phyloP scores from a whole-genome alignment of 2,113 vertebrate genomes.

The Neodon shergylaensis region DNA sequence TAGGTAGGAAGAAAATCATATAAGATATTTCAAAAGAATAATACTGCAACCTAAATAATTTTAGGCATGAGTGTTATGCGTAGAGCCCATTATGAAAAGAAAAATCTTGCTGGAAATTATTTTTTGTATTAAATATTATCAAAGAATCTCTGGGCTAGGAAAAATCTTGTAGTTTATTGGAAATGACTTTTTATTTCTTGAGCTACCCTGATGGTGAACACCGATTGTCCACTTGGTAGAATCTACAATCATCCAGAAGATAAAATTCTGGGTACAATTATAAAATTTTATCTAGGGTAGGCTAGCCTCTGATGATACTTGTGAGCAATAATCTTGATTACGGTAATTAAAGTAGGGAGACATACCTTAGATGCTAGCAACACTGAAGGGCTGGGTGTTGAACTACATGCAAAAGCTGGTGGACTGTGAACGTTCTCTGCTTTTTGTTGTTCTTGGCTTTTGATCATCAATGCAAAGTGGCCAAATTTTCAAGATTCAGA shows the following conservation, averaged over 20 bases:
- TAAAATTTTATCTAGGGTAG: neutral
- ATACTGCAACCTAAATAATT: neutral
- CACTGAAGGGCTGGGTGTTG: neutral
- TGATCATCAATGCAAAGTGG: neutral
- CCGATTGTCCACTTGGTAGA: neutral
- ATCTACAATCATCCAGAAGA: neutral
- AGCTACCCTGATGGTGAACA: neutral
- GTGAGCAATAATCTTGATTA: neutral
- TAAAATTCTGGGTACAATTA: neutral
- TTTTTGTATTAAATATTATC: neutral
- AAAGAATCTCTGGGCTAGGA: neutral
- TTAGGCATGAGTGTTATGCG: neutral
- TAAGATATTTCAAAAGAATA: neutral
- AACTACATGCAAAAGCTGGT: neutral
- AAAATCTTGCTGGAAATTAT: neutral
- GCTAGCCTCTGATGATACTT: neutral
- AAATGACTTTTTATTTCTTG: neutral
- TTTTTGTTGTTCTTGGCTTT: no score
- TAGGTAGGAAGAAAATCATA: neutral
- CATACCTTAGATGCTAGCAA: neutral
- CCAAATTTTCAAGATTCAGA: no score
- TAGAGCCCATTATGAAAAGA: neutral
- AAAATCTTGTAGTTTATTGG: neutral
- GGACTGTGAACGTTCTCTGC: neutral
- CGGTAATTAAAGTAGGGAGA: neutral